Base-by-base conservation (phyloP, 2,797 vertebrate species). In the Chelon auratus region DNA sequence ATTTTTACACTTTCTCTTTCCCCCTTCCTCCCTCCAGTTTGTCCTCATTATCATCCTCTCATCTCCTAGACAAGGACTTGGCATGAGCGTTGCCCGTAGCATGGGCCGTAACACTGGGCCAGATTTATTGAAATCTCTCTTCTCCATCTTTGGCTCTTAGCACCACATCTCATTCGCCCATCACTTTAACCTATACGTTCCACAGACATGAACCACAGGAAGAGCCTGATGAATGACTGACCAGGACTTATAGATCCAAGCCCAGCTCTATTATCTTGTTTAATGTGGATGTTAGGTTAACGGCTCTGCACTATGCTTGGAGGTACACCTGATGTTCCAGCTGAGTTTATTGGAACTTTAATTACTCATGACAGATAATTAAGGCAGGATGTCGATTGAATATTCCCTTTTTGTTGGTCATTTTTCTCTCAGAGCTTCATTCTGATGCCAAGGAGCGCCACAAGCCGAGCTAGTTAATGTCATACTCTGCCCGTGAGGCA, bases 401-500 rank as follows among this genome's bases (percentile, higher is more conserved):
- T 62, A 68, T 65, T 62, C 72, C 26, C 39, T 42, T 72, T 58
- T 48, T 58, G 52, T 36, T 51, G 13, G 59, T 26, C 45, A 14
- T 78, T 80, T 76, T 57, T 73, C 18, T 66, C 9, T 60, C 20
- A 22, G 69, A 68, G 50, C 69, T 80, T 22, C 40, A 75, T 82
- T 78, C 54, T 78, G 59, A 81, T 84, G 67, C 52, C 36, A 15
- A 3, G 54, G 43, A 62, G 63, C 54, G 72, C 66, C 69, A 69
- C 14, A 60, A 72, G 74, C 78, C 66, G 33, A 78, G 73, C 79
- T 74, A 73, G 59, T 82, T 85, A 84, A 91, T 90, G 87, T 89
- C 75, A 87, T 81, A 89, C 87, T 89, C 84, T 81, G 76, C 80
- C 84, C 80, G 75, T 78, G 87, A 90, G 89, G 68, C 64, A 48